phyloP scores from a whole-genome alignment of 2,888 invertebrate species.

The Synanthedon formicaeformis region DNA sequence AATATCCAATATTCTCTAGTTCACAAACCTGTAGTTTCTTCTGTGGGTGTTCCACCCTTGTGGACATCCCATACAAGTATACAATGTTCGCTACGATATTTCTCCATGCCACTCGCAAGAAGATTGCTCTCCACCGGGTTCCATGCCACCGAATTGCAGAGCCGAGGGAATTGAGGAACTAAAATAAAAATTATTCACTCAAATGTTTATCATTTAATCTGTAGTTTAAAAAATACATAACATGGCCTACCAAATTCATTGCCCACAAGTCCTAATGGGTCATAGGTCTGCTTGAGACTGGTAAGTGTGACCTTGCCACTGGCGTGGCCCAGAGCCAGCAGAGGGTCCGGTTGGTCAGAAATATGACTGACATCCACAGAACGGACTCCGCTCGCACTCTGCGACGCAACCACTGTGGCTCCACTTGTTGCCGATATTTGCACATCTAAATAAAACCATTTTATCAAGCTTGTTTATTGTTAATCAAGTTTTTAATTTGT shows the following conservation, averaged over 20 bases:
- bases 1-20: no score
- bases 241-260: constrained; percentile 77
- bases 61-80: constrained; percentile 90
- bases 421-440: constrained; percentile 77
- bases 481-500: no score
- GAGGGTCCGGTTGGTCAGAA: constrained; percentile 78
- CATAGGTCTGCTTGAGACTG: constrained; percentile 79
- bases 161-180: constrained; percentile 87
- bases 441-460: constrained; percentile 57
- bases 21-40: background rate
- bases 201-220: background rate
- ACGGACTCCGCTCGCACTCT: constrained; percentile 85
- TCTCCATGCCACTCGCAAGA: constrained; percentile 89
- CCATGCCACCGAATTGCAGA: constrained; percentile 91
- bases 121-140: constrained; percentile 85
- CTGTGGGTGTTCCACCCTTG: constrained; percentile 5
- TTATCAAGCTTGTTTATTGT: no score
- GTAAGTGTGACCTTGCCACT: constrained; percentile 89
- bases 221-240: background rate
- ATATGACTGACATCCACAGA: constrained; percentile 88
- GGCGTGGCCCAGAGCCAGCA: constrained; percentile 88
- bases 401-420: constrained; percentile 79
- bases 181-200: background rate
- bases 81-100: constrained; percentile 89
- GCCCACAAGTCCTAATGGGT: constrained; percentile 76